Evolutionary conservation across 2,888 invertebrate species (phyloP).

Genomic region (Cactoblastis cactorum): DNA sequence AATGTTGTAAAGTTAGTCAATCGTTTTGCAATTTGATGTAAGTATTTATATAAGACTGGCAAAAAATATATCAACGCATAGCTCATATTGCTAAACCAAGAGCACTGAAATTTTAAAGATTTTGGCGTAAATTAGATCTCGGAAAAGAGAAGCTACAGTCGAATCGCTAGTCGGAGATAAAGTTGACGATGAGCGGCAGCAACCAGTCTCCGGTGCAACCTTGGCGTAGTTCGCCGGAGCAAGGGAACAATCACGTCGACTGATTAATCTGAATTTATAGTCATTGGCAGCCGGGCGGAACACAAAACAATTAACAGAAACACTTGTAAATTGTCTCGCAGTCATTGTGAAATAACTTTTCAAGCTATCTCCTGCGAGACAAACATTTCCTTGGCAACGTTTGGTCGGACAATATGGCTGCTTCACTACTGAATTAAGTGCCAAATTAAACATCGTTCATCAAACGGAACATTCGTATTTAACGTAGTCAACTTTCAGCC

Average conservation of each 20-base stretch:
- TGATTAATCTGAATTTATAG: slow-evolving; percentile 63
- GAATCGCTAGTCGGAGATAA: slow-evolving; percentile 24
- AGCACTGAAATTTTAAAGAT: too few relatives aligned
- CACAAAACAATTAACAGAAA: slow-evolving; percentile 52
- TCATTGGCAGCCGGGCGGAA: slow-evolving; percentile 58
- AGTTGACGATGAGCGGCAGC: slow-evolving; percentile 32
- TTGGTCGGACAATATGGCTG: slow-evolving; percentile 34
- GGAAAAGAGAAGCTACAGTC: too few relatives aligned
- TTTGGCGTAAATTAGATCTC: too few relatives aligned
- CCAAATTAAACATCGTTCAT: slow-evolving; percentile 50
- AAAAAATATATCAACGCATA: too few relatives aligned
- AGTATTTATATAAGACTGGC: too few relatives aligned
- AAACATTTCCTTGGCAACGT: slow-evolving; percentile 44
- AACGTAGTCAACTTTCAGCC: slow-evolving; percentile 12
- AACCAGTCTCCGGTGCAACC: slow-evolving; percentile 27
- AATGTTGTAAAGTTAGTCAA: too few relatives aligned
- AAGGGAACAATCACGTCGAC: slow-evolving; percentile 39
- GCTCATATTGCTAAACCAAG: too few relatives aligned
- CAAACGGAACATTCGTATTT: slow-evolving; percentile 26
- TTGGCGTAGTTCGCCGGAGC: slow-evolving; percentile 38
- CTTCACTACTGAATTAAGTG: slow-evolving; percentile 41
- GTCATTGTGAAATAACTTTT: slow-evolving; percentile 59
- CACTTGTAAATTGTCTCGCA: slow-evolving; percentile 59
- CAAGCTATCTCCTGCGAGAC: slow-evolving; percentile 22
- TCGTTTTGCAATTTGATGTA: too few relatives aligned